Percentiles rank a stretch among this genome's conserved stretches.
Conservation (phyloP, 64 coral and sea anemone species). For the Montipora foliosa region DNA sequence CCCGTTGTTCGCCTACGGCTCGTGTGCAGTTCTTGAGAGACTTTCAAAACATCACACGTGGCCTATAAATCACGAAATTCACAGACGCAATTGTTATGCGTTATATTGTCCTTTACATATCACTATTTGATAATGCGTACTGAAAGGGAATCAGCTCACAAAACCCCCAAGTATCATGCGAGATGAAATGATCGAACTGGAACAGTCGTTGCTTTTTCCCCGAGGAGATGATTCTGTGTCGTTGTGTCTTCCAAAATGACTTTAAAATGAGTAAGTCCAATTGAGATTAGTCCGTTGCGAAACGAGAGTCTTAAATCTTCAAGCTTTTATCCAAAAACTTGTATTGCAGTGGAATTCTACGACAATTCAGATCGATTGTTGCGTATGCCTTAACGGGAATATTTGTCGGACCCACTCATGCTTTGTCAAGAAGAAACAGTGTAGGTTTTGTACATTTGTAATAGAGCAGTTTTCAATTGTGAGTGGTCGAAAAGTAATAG, state of each 20-base stretch:
- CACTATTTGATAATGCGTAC: no score
- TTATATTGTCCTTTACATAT: no score
- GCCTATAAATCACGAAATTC: no score
- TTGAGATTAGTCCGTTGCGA: no score
- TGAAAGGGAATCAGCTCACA: no score
- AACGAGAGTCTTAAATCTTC: background rate
- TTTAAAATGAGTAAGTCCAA: background rate
- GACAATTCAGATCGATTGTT: constrained; percentile 6
- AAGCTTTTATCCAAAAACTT: background rate
- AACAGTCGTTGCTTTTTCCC: background rate
- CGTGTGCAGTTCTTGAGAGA: no score
- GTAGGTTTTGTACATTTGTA: background rate
- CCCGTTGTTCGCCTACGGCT: no score
- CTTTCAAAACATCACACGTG: no score
- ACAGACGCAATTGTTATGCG: no score
- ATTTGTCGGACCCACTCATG: constrained; percentile 2
- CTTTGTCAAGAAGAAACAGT: background rate
- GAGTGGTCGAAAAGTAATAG: no score
- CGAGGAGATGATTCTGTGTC: constrained; percentile 12
- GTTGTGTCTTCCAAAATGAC: constrained; percentile 1
- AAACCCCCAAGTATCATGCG: no score
- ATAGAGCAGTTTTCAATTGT: no score
- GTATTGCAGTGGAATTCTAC: constrained; percentile 6
- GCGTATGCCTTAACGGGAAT: constrained; percentile 17
- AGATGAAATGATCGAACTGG: background rate